Base-by-base conservation (phyloP, 2,888 invertebrate genomes). In the Pseudolycoriella hygida region DNA sequence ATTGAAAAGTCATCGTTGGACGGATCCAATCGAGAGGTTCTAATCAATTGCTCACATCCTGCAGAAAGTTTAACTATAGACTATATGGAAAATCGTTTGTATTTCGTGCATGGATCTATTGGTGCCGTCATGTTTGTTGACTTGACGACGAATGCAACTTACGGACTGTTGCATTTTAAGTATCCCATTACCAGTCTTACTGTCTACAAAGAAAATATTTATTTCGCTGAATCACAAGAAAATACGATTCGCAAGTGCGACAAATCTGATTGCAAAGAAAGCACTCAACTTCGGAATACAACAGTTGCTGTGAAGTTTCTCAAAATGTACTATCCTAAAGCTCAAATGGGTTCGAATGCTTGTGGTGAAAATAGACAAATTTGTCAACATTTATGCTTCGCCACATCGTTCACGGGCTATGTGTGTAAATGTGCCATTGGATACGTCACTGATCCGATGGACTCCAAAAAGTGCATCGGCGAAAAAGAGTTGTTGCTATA, bases 401-500 rank as follows among this genome's bases (percentile, higher is more conserved):
- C 84, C 3, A 69, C 68, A 17, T 71, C 76, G 1, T 53, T 57
- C 12, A 65, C 59, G 1, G 67, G 66, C 44, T 70, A 72, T 54
- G 70, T 68, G 15, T 90, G 89, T 59, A 73, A 71, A 54, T 90
- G 89, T 64, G 81, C 87, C 8, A 71, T 77, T 43, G 88, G 88
- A 1, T 82, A 74, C 57, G 56, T 60, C 14, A 55, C 67, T 17
- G 70, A 74, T 57, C 65, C 70, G 0, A 60, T 60, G 17, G 67
- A 77, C 60, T 58, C 64, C 1, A 69, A 67, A 2, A 68, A 67
- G 39, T 76, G 76, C 51, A 58, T 70, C 40, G 72, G 72, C 52
- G 61, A 60, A 31, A 72, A 76, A 49, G 80, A 83, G 51, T 80
- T 88, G 57, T 60, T 87, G 45, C 70, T 86, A 53, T 87, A 79